Evolutionary conservation across 2,113 vertebrate species (phyloP).

Genomic region (Archocentrus centrarchus): DNA sequence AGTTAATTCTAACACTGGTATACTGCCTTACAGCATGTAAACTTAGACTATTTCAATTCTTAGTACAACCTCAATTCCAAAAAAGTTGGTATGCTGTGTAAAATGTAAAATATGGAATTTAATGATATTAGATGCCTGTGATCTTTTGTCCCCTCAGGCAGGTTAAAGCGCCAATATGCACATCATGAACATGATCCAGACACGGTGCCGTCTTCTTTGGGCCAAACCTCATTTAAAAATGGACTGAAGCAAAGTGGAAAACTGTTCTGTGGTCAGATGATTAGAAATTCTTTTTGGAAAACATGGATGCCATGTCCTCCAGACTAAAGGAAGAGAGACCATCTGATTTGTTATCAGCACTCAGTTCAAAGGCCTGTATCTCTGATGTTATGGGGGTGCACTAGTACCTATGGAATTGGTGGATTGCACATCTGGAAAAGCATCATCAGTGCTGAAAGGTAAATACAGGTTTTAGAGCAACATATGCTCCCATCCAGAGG

Average conservation of each 20-base stretch:
- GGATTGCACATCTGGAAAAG: background rate
- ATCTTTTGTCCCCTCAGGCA: background rate
- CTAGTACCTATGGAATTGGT: no score
- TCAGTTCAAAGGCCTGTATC: background rate
- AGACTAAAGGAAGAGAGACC: background rate
- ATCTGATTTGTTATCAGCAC: background rate
- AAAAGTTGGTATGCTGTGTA: background rate
- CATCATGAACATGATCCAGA: background rate
- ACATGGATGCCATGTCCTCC: fast-evolving
- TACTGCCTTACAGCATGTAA: background rate
- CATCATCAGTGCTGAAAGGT: background rate
- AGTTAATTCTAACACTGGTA: background rate
- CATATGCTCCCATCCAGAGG: no score
- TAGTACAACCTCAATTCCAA: background rate
- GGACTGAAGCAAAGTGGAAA: background rate
- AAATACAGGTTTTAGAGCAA: no score
- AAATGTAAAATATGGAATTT: no score
- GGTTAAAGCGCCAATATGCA: background rate
- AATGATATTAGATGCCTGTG: no score
- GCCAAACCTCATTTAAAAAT: background rate
- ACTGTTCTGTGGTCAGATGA: background rate
- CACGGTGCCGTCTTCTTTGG: background rate
- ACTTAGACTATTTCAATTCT: background rate
- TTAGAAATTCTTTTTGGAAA: background rate
- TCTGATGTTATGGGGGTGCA: no score